phyloP scores from a whole-genome alignment of 37 sponge, comb jelly and placozoan genomes.

The Spongilla lacustris region DNA sequence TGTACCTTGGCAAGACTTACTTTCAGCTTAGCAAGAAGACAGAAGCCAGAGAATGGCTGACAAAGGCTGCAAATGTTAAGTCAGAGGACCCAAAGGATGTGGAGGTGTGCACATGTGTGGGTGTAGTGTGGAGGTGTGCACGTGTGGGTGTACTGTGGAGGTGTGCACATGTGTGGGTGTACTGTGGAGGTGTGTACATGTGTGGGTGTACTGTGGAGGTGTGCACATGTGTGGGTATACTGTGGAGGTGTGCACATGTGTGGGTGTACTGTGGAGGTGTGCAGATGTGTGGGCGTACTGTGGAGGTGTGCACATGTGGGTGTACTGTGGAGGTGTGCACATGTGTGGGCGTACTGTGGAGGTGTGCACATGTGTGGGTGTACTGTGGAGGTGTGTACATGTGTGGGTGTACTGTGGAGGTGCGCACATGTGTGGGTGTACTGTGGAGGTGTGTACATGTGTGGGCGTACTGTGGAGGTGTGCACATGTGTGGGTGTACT shows the following conservation, averaged over 20 bases:
- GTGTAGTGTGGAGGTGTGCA: neutral
- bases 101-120: neutral
- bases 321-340: no score
- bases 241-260: no score
- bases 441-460: neutral
- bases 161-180: neutral
- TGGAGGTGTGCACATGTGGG: no score
- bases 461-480: neutral
- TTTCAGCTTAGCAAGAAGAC: slow-evolving; percentile 45
- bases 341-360: neutral
- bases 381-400: neutral
- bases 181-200: no score
- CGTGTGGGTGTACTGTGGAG: neutral
- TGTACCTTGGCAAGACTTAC: slow-evolving; percentile 70
- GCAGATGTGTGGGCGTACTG: no score
- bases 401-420: neutral
- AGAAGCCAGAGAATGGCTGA: slow-evolving; percentile 75
- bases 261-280: no score
- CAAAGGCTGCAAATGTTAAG: slow-evolving; percentile 11
- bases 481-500: neutral
- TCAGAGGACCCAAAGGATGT: neutral
- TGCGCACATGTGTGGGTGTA: neutral
- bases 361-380: neutral
- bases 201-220: no score
- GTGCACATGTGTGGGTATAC: no score